A percentile compares a stretch with the other conserved stretches of the same genome.
These are phyloP conservation scores for Vipera latastei DNA, from an alignment of 2,797 vertebrate genomes.

Conservation along the genomic window DNA sequence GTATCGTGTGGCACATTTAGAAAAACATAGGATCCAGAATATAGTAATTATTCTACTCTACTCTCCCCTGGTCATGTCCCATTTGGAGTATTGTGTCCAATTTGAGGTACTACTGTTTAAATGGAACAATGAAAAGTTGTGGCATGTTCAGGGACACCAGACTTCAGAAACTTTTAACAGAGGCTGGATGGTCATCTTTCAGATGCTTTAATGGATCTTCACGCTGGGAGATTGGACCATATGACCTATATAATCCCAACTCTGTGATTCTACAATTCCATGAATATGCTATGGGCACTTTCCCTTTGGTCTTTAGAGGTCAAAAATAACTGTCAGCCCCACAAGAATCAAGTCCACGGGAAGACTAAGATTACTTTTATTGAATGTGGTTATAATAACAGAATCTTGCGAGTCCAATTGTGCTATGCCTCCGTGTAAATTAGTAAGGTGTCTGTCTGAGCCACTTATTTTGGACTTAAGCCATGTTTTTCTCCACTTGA, in stretches of 20 bases:
- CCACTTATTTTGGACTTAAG: neutral
- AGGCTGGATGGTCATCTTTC: neutral
- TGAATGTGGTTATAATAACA: neutral
- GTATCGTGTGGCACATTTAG: neutral
- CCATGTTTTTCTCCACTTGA: neutral
- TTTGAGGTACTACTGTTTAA: neutral
- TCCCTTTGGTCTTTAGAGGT: neutral
- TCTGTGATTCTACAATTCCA: neutral
- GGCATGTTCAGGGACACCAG: neutral
- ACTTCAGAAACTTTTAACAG: neutral
- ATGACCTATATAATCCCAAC: neutral
- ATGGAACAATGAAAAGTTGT: neutral
- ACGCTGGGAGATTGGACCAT: neutral
- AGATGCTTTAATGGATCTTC: neutral
- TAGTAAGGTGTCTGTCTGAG: neutral
- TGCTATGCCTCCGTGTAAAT: neutral
- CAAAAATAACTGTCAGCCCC: neutral
- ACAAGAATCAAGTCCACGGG: neutral
- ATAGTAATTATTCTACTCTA: neutral
- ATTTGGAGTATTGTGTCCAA: neutral
- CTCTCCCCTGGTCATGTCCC: neutral
- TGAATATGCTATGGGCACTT: neutral
- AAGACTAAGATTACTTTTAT: neutral
- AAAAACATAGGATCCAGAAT: neutral
- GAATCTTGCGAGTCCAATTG: neutral